phyloP scores from a whole-genome alignment of 2,797 vertebrate species.

The Apodemus agrarius region DNA sequence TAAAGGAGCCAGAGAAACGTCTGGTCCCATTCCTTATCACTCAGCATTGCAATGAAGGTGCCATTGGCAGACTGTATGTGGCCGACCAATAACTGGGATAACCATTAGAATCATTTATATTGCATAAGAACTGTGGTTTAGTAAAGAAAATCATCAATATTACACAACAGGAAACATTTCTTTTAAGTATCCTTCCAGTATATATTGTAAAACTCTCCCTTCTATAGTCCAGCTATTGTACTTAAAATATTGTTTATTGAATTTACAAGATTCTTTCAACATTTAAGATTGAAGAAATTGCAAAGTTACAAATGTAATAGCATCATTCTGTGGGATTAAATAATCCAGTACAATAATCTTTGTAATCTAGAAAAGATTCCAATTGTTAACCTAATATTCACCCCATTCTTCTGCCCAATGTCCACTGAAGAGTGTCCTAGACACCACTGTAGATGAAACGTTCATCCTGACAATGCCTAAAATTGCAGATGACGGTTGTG shows the following conservation, averaged over 20 bases:
- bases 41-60: not conserved
- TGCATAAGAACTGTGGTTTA: not conserved
- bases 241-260: conserved; percentile 7
- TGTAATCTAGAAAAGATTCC: conserved; percentile 40
- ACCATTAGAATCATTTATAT: not conserved
- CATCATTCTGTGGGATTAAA: conserved; percentile 40
- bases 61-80: not conserved
- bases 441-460: conserved; percentile 71
- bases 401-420: conserved; percentile 24
- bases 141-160: not conserved
- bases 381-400: conserved; percentile 56
- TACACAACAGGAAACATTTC: not conserved
- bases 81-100: not conserved
- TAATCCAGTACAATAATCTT: not conserved
- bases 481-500: conserved; percentile 74
- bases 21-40: not conserved
- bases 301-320: conserved; percentile 49
- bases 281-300: conserved; percentile 20
- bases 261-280: not conserved
- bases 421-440: conserved; percentile 30
- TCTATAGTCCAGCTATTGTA: not conserved
- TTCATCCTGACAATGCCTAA: conserved; percentile 62
- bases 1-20: conserved; percentile 23
- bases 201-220: conserved; percentile 35
- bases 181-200: not conserved